A percentile compares a stretch with the other conserved stretches of the same genome.
Conservation (phyloP, 2,113 vertebrate species). For the Polypterus bichir region DNA sequence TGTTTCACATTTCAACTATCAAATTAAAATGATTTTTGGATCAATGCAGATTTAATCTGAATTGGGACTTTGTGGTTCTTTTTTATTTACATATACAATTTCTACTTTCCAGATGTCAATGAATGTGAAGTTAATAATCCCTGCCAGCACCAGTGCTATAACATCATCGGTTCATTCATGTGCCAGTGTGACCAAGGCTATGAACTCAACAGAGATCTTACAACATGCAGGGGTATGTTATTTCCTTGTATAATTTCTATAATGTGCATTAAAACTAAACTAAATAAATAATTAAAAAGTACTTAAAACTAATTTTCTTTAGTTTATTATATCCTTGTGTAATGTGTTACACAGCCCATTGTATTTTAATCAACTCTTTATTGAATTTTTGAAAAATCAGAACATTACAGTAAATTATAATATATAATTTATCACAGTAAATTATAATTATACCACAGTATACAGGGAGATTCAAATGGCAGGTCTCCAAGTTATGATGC, state of each 20-base stretch:
- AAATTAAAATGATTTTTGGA: no score
- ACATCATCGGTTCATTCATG: constrained; percentile 80
- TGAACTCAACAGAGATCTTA: constrained; percentile 69
- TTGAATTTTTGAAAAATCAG: no score
- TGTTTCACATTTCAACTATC: no score
- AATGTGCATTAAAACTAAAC: not conserved
- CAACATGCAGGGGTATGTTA: constrained; percentile 78
- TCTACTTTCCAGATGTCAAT: constrained; percentile 70
- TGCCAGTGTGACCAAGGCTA: constrained; percentile 87
- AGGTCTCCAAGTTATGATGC: no score
- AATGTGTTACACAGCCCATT: no score
- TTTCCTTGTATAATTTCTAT: not conserved
- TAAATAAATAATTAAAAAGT: not conserved
- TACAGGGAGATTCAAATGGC: no score
- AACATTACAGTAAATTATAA: no score
- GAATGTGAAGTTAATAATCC: constrained; percentile 78
- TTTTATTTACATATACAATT: not conserved
- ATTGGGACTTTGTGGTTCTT: not conserved
- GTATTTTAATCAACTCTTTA: no score
- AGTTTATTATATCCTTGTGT: no score
- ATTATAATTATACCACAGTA: no score
- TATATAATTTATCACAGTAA: no score
- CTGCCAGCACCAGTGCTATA: constrained; percentile 84
- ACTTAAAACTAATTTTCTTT: not conserved
- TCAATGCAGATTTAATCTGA: no score